These are phyloP conservation scores for Trogon surrucura DNA, from an alignment of 2,113 vertebrate species.

Conservation along the genomic window DNA sequence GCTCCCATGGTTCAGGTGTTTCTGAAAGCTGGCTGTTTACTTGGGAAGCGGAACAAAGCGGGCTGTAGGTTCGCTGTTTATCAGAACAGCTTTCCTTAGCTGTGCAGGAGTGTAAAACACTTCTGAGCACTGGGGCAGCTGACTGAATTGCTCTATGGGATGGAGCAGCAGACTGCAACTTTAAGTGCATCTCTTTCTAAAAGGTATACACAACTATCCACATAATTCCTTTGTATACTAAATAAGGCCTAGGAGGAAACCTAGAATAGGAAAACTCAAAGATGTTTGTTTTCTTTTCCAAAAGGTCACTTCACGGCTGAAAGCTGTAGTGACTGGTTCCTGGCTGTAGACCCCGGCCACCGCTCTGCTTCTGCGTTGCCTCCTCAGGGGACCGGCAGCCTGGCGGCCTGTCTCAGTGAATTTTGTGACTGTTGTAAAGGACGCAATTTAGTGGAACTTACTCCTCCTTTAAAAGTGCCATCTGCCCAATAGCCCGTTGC, in stretches of 20 bases:
- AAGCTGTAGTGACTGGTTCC: not conserved
- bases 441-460: not conserved
- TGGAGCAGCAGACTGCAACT: not conserved
- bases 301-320: not conserved
- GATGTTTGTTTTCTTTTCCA: not conserved
- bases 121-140: not conserved
- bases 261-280: not conserved
- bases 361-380: fast-evolving
- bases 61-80: not conserved
- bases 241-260: not conserved
- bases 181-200: not conserved
- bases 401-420: not conserved
- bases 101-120: not conserved
- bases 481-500: not conserved
- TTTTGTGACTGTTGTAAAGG: not conserved
- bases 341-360: not conserved
- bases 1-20: not conserved
- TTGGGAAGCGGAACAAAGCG: not conserved
- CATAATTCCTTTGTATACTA: not conserved
- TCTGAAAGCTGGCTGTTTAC: not conserved
- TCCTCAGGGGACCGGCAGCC: not conserved
- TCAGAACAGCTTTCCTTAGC: not conserved
- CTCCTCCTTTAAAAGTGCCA: not conserved
- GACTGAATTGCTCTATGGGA: not conserved
- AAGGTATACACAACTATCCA: not conserved